Evolutionary conservation across 1,140 invertebrate species (phyloP).

Genomic region (Tetranychus cinnabarinus): DNA sequence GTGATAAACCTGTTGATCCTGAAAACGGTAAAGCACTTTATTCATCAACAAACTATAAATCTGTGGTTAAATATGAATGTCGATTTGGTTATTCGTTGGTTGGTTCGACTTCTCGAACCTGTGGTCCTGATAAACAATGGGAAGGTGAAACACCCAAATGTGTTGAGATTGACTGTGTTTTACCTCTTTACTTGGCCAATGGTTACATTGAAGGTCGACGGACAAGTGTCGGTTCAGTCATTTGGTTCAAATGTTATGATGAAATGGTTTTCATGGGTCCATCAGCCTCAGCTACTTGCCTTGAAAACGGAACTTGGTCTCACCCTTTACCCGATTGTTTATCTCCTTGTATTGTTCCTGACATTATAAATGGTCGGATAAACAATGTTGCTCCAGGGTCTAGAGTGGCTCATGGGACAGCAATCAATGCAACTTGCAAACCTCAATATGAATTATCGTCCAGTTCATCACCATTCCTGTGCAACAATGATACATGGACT

Average conservation of each 20-base stretch:
- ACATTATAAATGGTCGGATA: slow-evolving; percentile 55
- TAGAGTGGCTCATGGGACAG: slow-evolving; percentile 56
- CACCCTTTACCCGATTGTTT: slow-evolving; percentile 67
- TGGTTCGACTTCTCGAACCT: slow-evolving; percentile 58
- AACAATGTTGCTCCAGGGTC: slow-evolving; percentile 18
- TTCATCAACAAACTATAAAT: slow-evolving; percentile 77
- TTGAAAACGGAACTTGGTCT: slow-evolving; percentile 75
- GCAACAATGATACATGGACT: slow-evolving; percentile 87
- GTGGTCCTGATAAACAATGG: slow-evolving; percentile 69
- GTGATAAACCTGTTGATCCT: slow-evolving; percentile 58
- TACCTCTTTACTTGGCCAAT: slow-evolving; percentile 67
- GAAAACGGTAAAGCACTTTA: slow-evolving; percentile 71
- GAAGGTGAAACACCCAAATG: slow-evolving; percentile 58
- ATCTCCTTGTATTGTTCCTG: slow-evolving; percentile 72
- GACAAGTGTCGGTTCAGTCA: slow-evolving; percentile 62
- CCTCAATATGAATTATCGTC: slow-evolving; percentile 61
- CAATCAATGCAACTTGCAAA: slow-evolving; percentile 60
- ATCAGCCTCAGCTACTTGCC: slow-evolving; percentile 57
- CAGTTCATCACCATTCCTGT: slow-evolving; percentile 44
- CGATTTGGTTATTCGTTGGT: slow-evolving; percentile 70
- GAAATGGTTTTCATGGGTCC: slow-evolving; percentile 73
- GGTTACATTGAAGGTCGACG: slow-evolving; percentile 82
- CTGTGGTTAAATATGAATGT: slow-evolving; percentile 75
- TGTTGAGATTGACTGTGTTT: slow-evolving; percentile 77
- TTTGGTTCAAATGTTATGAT: slow-evolving; percentile 79